phyloP scores from a whole-genome alignment of 2,113 vertebrate genomes.

The Neogobius melanostomus region DNA sequence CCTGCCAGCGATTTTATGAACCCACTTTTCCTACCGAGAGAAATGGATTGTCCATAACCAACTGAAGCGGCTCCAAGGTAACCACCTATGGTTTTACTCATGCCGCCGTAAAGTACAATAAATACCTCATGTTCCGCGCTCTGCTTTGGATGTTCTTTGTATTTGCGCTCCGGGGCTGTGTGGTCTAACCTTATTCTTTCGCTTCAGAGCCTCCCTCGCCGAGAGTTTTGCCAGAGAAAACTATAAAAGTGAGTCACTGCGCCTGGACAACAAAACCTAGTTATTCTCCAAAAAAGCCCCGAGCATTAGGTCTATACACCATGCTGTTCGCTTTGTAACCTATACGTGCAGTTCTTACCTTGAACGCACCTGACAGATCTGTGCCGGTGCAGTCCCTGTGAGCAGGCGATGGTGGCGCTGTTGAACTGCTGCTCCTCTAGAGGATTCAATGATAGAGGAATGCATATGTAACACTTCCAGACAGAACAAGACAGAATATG shows the following conservation, averaged over 20 bases:
- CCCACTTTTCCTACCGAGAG: slow-evolving; percentile 2
- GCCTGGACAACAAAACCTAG: slow-evolving; percentile 2
- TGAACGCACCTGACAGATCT: neutral
- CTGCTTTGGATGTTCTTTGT: slow-evolving; percentile 16
- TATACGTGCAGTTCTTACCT: neutral
- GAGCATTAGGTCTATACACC: neutral
- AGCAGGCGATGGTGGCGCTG: slow-evolving; percentile 62
- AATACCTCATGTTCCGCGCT: slow-evolving; percentile 26
- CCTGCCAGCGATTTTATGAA: neutral
- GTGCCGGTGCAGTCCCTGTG: slow-evolving; percentile 46
- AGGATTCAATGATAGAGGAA: too few species aligned
- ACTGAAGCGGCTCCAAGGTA: slow-evolving; percentile 13
- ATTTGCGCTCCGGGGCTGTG: slow-evolving; percentile 46
- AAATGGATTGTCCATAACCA: slow-evolving; percentile 19
- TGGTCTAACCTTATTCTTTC: slow-evolving; percentile 63
- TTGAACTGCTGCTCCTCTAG: slow-evolving; percentile 42
- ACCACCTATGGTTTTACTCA: slow-evolving; percentile 8
- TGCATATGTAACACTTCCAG: too few species aligned
- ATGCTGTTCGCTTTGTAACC: neutral
- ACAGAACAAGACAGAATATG: too few species aligned
- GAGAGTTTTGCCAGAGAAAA: slow-evolving; percentile 16
- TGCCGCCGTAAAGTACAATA: slow-evolving; percentile 40
- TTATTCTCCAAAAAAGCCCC: neutral
- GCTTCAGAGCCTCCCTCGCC: slow-evolving; percentile 51
- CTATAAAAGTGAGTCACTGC: slow-evolving; percentile 18